Evolutionary conservation across 2,113 vertebrate genomes (phyloP).

Genomic region (Engystomops pustulosus): DNA sequence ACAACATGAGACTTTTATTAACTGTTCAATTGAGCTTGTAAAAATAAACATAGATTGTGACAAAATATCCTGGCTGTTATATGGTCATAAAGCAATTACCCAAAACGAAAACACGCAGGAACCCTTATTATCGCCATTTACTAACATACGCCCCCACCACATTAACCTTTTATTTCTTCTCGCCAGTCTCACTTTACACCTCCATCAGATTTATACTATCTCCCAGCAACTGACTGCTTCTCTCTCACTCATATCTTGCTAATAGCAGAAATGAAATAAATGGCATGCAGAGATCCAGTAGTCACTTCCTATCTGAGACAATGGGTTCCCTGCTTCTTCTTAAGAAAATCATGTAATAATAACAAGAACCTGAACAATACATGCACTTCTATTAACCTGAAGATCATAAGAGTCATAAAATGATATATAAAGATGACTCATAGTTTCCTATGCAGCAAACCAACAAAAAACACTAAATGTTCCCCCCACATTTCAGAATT

Average conservation of each 20-base stretch:
- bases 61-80: background rate
- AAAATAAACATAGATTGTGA: background rate
- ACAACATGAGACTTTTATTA: background rate
- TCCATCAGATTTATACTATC: slow-evolving; percentile 5
- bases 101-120: background rate
- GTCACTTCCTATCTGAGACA: slow-evolving; percentile 2
- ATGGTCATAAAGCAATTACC: slow-evolving; percentile 20
- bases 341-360: background rate
- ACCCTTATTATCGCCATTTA: background rate
- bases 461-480: background rate
- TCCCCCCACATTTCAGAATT: background rate
- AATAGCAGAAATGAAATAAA: background rate
- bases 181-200: background rate
- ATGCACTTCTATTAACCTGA: background rate
- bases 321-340: background rate
- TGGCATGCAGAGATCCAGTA: background rate
- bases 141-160: background rate
- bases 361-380: background rate
- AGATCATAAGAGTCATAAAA: background rate
- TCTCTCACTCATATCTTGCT: background rate
- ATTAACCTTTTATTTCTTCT: background rate
- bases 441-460: background rate
- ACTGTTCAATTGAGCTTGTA: background rate
- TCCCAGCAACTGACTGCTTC: slow-evolving; percentile 7
- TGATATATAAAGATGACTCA: background rate